Evolutionary conservation across 2,797 vertebrate genomes (phyloP), one percentile per base, ranked within the genome.

Genomic region (Setipinna tenuifilis): DNA sequence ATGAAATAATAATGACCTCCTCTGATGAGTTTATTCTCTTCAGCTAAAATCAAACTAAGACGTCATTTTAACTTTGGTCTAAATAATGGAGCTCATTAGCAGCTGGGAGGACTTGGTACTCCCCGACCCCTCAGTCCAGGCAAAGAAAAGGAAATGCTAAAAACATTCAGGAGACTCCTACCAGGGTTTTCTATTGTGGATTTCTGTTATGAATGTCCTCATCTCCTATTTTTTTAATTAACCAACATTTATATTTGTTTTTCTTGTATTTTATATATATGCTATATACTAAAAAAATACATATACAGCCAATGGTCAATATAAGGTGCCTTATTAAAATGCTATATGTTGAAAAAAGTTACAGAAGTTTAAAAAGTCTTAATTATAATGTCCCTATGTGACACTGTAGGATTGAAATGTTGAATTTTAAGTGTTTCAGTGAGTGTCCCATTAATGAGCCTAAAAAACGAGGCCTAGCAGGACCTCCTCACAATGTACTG

Each of bases 371-470:
- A 54, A 54, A 54, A 54, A 54, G 50, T 54, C 50, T 54, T 54
- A 9, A 54, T 9, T 54, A 54, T 10, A 54, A 54, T 54, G 50
- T 54, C 50, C 50, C 9, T 14, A 54, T 54, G 7, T 14, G 9
- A 54, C 14, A 54, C 50, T 9, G 7, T 9, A 54, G 50, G 50
- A 54, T 54, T 54, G 7, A 54, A 54, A 41, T 41, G 35, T 41
- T 41, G 35, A 41, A 41, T 41, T 41, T 41, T 41, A 5, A 14
- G 50, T 14, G 14, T 54, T 54, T 54, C 50, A 54, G 50, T 54
- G 50, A 54, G 50, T 3, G 50, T 54, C 9, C 50, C 50, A 92
- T 91, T 92, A 91, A 90, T 88, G 57, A 35, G 68, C 31, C 17
- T 50, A 68, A 23, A 58, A 58, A 48, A 75, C 35, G 71, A 82